Conservation (phyloP, 2,797 vertebrate species). For the Moxostoma hubbsi region DNA sequence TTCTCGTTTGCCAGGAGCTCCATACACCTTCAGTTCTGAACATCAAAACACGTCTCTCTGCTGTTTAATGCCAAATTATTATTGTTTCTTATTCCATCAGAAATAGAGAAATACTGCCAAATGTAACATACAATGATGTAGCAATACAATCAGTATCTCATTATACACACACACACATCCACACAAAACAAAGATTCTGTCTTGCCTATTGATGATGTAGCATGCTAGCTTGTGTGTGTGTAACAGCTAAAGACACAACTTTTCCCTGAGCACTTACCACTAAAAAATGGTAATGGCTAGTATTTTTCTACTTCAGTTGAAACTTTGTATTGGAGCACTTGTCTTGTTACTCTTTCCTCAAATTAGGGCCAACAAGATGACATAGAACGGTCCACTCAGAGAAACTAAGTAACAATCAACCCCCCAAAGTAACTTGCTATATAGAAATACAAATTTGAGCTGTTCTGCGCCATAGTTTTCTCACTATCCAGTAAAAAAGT, state of each 20-base stretch:
- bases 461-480: background rate
- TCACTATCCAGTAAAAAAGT: background rate
- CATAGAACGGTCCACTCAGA: background rate
- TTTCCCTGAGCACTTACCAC: no score
- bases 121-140: background rate
- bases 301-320: no score
- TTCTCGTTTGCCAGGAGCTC: slow-evolving; percentile 45
- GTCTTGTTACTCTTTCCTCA: no score
- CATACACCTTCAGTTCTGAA: slow-evolving; percentile 33
- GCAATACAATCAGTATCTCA: background rate
- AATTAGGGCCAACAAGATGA: background rate
- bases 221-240: background rate
- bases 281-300: no score
- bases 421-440: background rate
- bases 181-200: background rate
- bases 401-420: background rate
- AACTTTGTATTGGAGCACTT: no score
- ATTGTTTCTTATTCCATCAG: background rate
- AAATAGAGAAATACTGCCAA: no score
- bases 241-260: no score
- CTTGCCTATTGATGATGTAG: background rate
- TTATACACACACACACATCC: background rate
- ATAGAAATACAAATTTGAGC: background rate
- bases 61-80: slow-evolving; percentile 31
- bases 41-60: slow-evolving; percentile 7